A percentile compares a stretch with the other conserved stretches of the same genome.
Evolutionary conservation across 23 tunicate genomes (phyloP).

Genomic region (Halocynthia roretzi): DNA sequence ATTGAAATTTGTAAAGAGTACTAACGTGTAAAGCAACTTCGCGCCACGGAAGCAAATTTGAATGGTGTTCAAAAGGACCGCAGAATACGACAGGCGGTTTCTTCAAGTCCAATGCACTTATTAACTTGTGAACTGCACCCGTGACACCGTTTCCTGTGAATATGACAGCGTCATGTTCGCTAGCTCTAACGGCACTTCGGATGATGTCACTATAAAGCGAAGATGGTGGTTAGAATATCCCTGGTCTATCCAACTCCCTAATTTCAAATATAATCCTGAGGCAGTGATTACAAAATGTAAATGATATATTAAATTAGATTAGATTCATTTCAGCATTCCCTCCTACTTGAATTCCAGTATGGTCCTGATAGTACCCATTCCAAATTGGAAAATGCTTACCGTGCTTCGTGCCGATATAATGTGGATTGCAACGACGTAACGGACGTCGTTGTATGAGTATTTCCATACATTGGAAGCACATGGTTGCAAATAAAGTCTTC

Average conservation of each 20-base stretch:
- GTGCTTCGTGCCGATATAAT: conserved; percentile 83
- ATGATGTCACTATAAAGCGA: conserved; percentile 5
- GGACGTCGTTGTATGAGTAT: conserved; percentile 93
- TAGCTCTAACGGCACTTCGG: conserved; percentile 43
- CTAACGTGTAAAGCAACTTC: conserved; percentile 38
- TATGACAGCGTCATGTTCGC: conserved; percentile 98
- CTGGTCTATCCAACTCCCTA: too few species aligned
- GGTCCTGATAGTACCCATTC: too few species aligned
- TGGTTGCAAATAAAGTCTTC: conserved; percentile 71
- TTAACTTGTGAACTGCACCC: conserved; percentile 79
- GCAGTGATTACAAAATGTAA: too few species aligned
- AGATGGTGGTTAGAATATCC: too few species aligned
- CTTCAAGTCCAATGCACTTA: conserved; percentile 53
- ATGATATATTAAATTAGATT: too few species aligned
- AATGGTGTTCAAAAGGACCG: conserved; percentile 98
- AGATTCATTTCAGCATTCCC: too few species aligned
- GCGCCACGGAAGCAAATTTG: conserved; percentile 93
- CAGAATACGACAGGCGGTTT: conserved; percentile 85
- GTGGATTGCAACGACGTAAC: conserved; percentile 88
- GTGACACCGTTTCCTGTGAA: conserved; percentile 96
- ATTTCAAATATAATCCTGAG: too few species aligned
- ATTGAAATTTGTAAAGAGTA: too few species aligned
- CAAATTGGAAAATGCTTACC: conserved; percentile 2
- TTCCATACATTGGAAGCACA: conserved; percentile 86
- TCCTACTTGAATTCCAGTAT: too few species aligned